A percentile compares a stretch with the other conserved stretches of the same genome.
Evolutionary conservation across 2,797 vertebrate genomes (phyloP).

Genomic region (Sarcoramphus papa): DNA sequence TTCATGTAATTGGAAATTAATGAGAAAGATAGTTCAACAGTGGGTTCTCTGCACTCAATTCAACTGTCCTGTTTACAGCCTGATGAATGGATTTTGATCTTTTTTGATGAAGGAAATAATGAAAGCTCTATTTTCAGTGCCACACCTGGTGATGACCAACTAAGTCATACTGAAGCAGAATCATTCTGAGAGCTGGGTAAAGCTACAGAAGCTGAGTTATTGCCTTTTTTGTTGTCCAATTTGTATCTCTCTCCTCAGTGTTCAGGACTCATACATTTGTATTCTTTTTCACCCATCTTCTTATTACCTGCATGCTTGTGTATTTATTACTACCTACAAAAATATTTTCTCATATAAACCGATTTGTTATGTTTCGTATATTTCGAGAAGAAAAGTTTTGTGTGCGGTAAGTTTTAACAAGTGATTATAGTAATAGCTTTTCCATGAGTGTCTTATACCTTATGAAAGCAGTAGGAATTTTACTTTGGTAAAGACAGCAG

Average conservation of each 20-base stretch:
- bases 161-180: background rate
- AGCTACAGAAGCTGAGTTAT: background rate
- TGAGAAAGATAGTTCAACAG: background rate
- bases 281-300: background rate
- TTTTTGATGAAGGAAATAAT: background rate
- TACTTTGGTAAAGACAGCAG: background rate
- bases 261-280: background rate
- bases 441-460: background rate
- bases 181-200: background rate
- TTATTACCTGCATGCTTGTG: background rate
- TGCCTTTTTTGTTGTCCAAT: background rate
- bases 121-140: background rate
- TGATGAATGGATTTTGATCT: background rate
- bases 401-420: background rate
- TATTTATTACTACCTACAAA: background rate
- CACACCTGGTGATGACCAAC: background rate
- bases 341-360: background rate
- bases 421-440: background rate
- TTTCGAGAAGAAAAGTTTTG: background rate
- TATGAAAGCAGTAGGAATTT: background rate
- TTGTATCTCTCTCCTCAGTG: background rate
- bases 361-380: background rate
- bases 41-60: background rate
- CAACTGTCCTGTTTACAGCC: background rate
- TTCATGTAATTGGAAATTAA: slow-evolving; percentile 37